Conservation (phyloP, 2,797 vertebrate genomes). For the Numenius phaeopus region DNA sequence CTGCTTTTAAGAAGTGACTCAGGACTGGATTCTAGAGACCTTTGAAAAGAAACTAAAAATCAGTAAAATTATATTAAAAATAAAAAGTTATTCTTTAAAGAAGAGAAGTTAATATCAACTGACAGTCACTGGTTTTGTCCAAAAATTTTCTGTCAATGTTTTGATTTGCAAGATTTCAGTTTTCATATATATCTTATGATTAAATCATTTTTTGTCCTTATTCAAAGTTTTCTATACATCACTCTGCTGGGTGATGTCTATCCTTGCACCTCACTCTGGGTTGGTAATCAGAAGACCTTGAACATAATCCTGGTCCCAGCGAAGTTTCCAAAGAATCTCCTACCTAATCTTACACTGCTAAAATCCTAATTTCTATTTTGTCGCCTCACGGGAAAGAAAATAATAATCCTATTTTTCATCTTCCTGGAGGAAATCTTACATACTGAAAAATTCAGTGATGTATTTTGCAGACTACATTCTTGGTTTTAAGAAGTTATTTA, state of each 20-base stretch:
- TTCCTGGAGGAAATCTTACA: neutral
- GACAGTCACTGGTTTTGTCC: neutral
- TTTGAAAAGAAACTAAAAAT: neutral
- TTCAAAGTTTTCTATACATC: neutral
- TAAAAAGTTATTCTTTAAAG: neutral
- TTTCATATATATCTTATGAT: neutral
- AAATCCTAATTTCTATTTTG: neutral
- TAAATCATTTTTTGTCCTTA: neutral
- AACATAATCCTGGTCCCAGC: neutral
- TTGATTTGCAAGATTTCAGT: neutral
- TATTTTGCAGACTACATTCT: neutral
- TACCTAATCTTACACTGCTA: neutral
- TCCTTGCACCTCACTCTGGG: neutral
- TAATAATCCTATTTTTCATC: neutral
- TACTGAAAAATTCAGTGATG: neutral
- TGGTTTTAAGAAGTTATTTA: neutral
- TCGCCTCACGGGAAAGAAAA: neutral
- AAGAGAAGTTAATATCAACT: neutral
- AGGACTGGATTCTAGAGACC: neutral
- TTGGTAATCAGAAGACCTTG: neutral
- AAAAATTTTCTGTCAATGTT: neutral
- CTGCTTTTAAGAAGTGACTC: accelerated
- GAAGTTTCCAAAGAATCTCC: neutral
- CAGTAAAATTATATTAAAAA: neutral
- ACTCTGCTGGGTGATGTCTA: neutral